Evolutionary conservation across 2,888 invertebrate species (phyloP), one percentile per base, ranked within the genome.

Genomic region (Tetragonisca angustula): DNA sequence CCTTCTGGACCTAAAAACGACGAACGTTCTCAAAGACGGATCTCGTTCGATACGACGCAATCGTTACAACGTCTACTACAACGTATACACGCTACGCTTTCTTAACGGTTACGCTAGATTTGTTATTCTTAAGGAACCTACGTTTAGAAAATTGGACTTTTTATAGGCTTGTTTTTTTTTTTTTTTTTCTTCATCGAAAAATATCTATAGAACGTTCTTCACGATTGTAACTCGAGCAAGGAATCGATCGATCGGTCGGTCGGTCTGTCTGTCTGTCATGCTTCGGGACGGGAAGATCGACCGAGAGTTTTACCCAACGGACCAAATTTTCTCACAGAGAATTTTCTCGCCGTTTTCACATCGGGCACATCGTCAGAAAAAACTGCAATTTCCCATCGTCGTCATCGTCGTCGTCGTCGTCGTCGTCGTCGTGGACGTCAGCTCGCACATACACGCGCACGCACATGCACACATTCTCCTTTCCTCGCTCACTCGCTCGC

Each of bases 91-190:
- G 71, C 74, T 52, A 84, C 78, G 67, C 52, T 68, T 21, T 71
- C 76, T 59, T 74, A 75, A 84, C 62, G 75, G 79, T 82, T 67
- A 52, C 80, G 73, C 65, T 85, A 81, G 72, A 76, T 81, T 76
- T 69, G 27, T 87, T 85, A 87, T 50, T 79, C 81, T 87, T 85
- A 85, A 72, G 78, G 77, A 79, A 85, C 78, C 88, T 87, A 87
- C 79, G 79, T 73, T 88, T 88, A 83, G 83, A 89, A 89, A 87
- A 89, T 71, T 89, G 77, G 79, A 85, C 77, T 79, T 76, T 79
- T 77, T 77, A 73, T 71, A 81, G 82, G 76, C 79, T 83, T 81
- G 79, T 72, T 80, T 89, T 83, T 87, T 73, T n/a, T n/a, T n/a
- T n/a, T n/a, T n/a, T n/a, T n/a, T n/a, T n/a, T n/a, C 79, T 87